Evolutionary conservation across 1,140 invertebrate species (phyloP), one percentile per base, ranked within the genome.

Genomic region (Drosophila erecta): DNA sequence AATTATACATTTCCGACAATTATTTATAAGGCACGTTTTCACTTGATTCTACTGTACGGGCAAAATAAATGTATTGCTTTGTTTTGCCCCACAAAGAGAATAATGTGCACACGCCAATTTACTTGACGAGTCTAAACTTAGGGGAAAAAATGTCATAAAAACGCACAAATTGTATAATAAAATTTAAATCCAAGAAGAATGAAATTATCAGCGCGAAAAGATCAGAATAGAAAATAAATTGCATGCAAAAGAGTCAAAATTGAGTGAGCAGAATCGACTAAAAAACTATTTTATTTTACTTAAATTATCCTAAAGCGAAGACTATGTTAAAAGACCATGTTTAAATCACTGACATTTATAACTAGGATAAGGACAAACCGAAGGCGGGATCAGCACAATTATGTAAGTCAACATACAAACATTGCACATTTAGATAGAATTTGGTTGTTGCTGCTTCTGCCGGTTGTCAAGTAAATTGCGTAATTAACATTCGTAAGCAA

Each of bases 391-490:
- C 35, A 55, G 62, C 58, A 51, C 57, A 79, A 75, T 79, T 75
- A 74, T 69, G 47, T 54, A 57, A 59, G 62, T 35, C 54, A 59
- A 69, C 41, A 69, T 20, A 38, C 44, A 62, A 64, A 46, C 44
- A n/a, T 30, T 65, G 62, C 59, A 64, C 40, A 69, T 64, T 53
- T 14, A 49, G 15, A 69, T 55, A 38, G 40, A 46, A 43, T 61
- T 47, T 53, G 53, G 69, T 43, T 72, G 67, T 41, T 70, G 50
- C 5, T 46, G 30, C 35, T 64, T 59, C 47, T 67, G 55, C 62
- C 60, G 58, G 67, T 65, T 65, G 83, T 86, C 85, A 83, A 87
- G 75, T 87, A 79, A 83, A 86, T 87, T 79, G 79, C 83, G 75
- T 87, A 83, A 86, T 87, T 86, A 87, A 81, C 83, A 87, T 81